phyloP scores from a whole-genome alignment of 1,140 invertebrate genomes.

The Manduca sexta region DNA sequence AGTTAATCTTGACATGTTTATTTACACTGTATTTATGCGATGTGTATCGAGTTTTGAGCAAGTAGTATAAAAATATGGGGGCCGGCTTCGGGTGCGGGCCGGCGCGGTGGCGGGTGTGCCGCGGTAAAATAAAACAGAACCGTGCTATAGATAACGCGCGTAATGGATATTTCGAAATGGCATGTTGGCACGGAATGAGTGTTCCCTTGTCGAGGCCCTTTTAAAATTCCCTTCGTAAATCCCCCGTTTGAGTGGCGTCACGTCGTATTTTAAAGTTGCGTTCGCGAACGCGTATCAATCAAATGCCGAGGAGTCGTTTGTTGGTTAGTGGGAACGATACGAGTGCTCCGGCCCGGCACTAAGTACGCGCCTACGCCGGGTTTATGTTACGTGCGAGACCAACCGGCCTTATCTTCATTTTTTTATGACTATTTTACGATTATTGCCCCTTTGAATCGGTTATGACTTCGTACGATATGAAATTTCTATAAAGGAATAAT shows the following conservation, averaged over 20 bases:
- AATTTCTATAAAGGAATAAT: constrained; percentile 66
- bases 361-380: constrained; percentile 28
- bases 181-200: constrained; percentile 18
- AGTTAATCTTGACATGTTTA: too few species aligned
- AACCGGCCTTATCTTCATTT: constrained; percentile 53
- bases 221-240: constrained; percentile 11
- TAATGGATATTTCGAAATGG: constrained; percentile 19
- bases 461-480: constrained; percentile 65
- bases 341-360: constrained; percentile 20
- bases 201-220: constrained; percentile 1
- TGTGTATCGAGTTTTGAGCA: too few species aligned
- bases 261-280: not conserved
- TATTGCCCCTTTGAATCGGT: constrained; percentile 64
- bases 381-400: constrained; percentile 47
- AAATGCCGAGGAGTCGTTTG: too few species aligned
- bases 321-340: too few species aligned
- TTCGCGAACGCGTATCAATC: too few species aligned
- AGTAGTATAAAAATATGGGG: too few species aligned
- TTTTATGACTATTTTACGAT: constrained; percentile 69
- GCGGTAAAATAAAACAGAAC: constrained; percentile 15
- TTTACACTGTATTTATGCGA: too few species aligned
- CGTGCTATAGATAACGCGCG: constrained; percentile 16
- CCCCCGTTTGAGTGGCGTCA: not conserved
- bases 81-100: too few species aligned
- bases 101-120: too few species aligned